phyloP scores from a whole-genome alignment of 2,113 vertebrate species.

The Donacobius atricapilla region DNA sequence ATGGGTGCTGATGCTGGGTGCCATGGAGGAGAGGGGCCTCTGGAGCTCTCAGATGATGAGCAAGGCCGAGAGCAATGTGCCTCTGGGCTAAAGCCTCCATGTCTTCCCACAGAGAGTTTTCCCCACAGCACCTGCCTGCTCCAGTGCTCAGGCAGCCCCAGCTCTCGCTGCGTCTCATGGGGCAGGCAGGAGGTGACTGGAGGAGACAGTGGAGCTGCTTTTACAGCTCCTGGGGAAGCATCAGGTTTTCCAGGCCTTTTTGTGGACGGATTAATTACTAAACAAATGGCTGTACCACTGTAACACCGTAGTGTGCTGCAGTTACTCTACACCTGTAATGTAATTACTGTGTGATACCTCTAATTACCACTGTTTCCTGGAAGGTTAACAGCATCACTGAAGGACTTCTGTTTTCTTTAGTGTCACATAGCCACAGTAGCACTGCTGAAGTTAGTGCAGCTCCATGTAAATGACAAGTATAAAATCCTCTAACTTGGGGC shows the following conservation, averaged over 20 bases:
- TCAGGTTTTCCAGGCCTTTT: neutral
- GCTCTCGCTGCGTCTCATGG: neutral
- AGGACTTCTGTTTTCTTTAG: slow-evolving; percentile 25
- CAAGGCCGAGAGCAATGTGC: neutral
- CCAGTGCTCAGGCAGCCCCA: neutral
- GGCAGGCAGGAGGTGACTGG: neutral
- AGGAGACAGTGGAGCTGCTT: neutral
- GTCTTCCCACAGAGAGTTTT: neutral
- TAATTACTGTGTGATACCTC: slow-evolving; percentile 47
- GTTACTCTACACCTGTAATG: slow-evolving; percentile 41
- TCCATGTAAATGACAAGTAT: neutral
- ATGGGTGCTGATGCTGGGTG: rapidly evolving
- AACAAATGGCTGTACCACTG: neutral
- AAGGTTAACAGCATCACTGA: slow-evolving; percentile 39
- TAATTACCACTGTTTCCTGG: slow-evolving; percentile 44
- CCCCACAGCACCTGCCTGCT: neutral
- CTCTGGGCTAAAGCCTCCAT: neutral
- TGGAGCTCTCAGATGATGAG: neutral
- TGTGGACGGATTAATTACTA: neutral
- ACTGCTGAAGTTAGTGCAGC: neutral
- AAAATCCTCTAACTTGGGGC: neutral
- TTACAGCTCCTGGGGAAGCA: neutral
- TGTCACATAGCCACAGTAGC: neutral
- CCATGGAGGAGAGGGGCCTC: neutral
- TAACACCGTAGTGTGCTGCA: neutral